Evolutionary conservation across 2,797 vertebrate genomes (phyloP).

Genomic region (Myripristis murdjan): DNA sequence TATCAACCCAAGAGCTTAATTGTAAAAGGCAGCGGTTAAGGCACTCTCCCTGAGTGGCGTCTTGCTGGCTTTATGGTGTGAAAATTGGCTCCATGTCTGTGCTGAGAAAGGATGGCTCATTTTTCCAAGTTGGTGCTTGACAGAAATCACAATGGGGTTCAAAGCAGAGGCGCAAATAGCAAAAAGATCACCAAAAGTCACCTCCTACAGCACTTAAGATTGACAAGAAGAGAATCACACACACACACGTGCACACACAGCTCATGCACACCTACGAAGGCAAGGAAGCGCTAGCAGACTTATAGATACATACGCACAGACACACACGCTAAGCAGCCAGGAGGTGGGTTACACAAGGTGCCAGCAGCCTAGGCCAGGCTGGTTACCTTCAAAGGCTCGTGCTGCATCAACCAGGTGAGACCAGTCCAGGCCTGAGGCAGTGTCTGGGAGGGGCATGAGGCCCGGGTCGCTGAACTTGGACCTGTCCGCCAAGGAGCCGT

Average conservation of each 20-base stretch:
- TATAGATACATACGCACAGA: conserved; percentile 31
- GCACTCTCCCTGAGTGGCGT: conserved; percentile 56
- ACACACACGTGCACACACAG: conserved; percentile 63
- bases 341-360: conserved; percentile 60
- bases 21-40: conserved; percentile 49
- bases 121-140: conserved; percentile 51
- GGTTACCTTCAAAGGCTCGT: conserved; percentile 97
- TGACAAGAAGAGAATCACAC: conserved; percentile 50
- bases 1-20: conserved; percentile 60
- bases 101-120: conserved; percentile 54
- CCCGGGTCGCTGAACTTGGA: conserved; percentile 95
- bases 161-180: conserved; percentile 64
- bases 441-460: conserved; percentile 97
- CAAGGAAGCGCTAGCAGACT: conserved; percentile 52
- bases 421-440: conserved; percentile 95
- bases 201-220: conserved; percentile 46
- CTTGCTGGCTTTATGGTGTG: conserved; percentile 62
- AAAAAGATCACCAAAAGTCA: conserved; percentile 58
- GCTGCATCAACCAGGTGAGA: conserved; percentile 97
- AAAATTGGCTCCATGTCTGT: conserved; percentile 64
- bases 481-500: conserved; percentile 96
- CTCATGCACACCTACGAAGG: conserved; percentile 70
- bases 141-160: conserved; percentile 52
- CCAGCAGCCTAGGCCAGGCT: conserved; percentile 78
- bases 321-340: conserved; percentile 61